A percentile compares a stretch with the other conserved stretches of the same genome.
These are phyloP conservation scores for Pseudococcus viburni DNA, from an alignment of 2,888 invertebrate genomes.

Conservation along the genomic window DNA sequence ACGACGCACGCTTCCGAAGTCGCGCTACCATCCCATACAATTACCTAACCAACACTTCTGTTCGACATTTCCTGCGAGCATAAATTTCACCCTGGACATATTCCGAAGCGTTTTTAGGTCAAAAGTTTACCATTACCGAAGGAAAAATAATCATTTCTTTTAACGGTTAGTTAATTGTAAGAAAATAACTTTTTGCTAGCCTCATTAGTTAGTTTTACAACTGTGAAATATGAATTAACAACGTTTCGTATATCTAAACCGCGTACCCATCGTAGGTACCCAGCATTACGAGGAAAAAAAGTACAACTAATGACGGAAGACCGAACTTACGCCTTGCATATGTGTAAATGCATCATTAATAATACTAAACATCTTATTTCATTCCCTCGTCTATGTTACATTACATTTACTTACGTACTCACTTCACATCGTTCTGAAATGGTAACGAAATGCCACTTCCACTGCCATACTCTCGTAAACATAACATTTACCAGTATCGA, in stretches of 20 bases:
- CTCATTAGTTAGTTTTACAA: slow-evolving; percentile 66
- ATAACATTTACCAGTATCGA: slow-evolving; percentile 37
- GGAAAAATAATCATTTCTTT: slow-evolving; percentile 65
- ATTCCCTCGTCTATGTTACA: background rate
- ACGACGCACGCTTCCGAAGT: slow-evolving; percentile 8
- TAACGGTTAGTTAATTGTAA: slow-evolving; percentile 67
- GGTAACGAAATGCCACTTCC: slow-evolving; percentile 13
- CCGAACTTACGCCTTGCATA: slow-evolving; percentile 62
- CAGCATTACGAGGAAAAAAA: slow-evolving; percentile 11
- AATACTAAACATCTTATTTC: slow-evolving; percentile 62
- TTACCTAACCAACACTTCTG: slow-evolving; percentile 30
- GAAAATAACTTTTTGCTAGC: slow-evolving; percentile 66
- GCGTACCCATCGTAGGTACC: no score
- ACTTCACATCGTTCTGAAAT: background rate
- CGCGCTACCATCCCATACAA: background rate
- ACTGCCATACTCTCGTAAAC: background rate
- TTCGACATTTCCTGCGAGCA: slow-evolving; percentile 39
- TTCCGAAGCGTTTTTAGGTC: slow-evolving; percentile 45
- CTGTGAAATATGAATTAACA: slow-evolving; percentile 66
- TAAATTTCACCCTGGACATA: slow-evolving; percentile 45
- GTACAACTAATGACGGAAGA: slow-evolving; percentile 64
- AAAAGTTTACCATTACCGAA: slow-evolving; percentile 57
- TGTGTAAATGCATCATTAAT: slow-evolving; percentile 65
- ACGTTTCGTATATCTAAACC: slow-evolving; percentile 51
- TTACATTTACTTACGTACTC: background rate